These are phyloP conservation scores for Noctua pronuba DNA, from an alignment of 2,888 invertebrate genomes.

Conservation along the genomic window DNA sequence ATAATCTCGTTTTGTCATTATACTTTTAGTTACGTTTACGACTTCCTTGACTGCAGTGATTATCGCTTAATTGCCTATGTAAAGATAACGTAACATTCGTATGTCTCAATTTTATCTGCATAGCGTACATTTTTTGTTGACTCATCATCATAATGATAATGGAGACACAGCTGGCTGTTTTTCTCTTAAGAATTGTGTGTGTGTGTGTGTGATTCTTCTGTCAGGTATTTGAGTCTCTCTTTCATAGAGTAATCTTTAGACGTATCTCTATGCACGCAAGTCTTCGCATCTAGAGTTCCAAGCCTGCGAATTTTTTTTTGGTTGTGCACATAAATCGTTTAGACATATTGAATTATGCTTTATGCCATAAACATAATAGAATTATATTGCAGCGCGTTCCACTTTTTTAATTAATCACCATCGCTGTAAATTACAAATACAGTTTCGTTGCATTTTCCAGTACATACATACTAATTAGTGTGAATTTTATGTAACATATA, in stretches of 20 bases:
- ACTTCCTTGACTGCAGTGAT: background rate
- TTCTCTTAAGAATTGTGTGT: background rate
- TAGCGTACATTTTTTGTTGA: background rate
- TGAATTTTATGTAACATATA: constrained; percentile 36
- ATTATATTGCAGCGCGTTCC: constrained; percentile 29
- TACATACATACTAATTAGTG: constrained; percentile 51
- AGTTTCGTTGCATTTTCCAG: constrained; percentile 51
- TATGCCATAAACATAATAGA: constrained; percentile 19
- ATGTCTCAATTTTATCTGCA: background rate
- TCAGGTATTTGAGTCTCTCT: background rate
- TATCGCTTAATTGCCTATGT: background rate
- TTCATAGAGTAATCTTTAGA: constrained; percentile 1
- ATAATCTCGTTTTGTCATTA: background rate
- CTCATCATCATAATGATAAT: background rate
- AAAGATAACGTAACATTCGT: background rate
- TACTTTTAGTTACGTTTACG: background rate
- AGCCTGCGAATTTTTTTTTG: constrained; percentile 3
- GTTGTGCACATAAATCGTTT: constrained; percentile 1
- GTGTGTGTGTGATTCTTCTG: background rate
- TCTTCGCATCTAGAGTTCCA: background rate
- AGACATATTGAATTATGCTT: constrained; percentile 22
- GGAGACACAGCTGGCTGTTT: background rate
- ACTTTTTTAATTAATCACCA: constrained; percentile 50
- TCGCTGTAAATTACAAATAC: constrained; percentile 36
- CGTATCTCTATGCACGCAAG: background rate